Conservation (phyloP, 35 echinoderm and acorn worm genomes). For the Apostichopus parvimensis region DNA sequence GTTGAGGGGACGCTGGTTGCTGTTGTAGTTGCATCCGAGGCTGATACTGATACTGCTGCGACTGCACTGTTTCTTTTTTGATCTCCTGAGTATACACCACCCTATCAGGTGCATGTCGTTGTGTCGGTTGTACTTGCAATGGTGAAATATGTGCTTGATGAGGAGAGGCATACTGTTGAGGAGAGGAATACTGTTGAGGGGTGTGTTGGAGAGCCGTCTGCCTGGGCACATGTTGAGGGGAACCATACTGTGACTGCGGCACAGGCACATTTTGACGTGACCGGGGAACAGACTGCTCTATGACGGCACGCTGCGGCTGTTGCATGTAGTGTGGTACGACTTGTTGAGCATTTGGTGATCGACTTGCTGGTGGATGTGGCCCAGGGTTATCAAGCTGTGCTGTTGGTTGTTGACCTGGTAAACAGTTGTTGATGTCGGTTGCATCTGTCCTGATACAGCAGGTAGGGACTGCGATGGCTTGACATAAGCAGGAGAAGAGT, state of each 20-base stretch:
- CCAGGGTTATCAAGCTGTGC: not conserved
- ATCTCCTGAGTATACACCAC: slow-evolving; percentile 3
- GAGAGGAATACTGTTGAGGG: not conserved
- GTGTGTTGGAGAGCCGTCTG: slow-evolving; percentile 11
- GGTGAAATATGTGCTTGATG: not conserved
- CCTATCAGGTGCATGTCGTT: not conserved
- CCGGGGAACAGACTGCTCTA: slow-evolving; percentile 15
- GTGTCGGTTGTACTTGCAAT: not conserved
- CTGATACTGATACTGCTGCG: not conserved
- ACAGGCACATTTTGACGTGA: not conserved
- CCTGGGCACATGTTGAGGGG: slow-evolving; percentile 14
- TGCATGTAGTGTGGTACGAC: slow-evolving; percentile 37
- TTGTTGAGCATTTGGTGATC: slow-evolving; percentile 18
- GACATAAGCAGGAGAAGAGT: not conserved
- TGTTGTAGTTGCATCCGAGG: not conserved
- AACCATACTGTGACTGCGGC: slow-evolving; percentile 3
- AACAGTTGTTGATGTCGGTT: not conserved
- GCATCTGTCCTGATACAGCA: not conserved
- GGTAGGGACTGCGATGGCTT: not conserved
- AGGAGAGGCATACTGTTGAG: not conserved
- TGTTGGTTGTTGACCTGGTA: not conserved
- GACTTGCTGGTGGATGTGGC: not conserved
- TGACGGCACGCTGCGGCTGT: slow-evolving; percentile 35
- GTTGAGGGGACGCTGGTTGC: not conserved
- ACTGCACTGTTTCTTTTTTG: not conserved